phyloP scores from a whole-genome alignment of 1,140 invertebrate species.

The Saxidomus purpurata region DNA sequence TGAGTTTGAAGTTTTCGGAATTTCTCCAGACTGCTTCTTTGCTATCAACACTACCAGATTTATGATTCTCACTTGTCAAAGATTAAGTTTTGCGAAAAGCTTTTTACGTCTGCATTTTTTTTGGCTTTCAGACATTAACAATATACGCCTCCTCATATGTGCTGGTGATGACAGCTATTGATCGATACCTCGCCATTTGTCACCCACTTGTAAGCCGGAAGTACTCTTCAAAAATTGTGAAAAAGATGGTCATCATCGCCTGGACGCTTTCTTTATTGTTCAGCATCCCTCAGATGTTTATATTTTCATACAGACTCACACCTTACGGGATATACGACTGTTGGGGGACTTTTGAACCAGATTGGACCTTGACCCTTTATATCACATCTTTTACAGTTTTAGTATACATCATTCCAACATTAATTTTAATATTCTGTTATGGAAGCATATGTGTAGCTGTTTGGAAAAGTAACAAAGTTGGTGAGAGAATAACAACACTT shows the following conservation, averaged over 20 bases:
- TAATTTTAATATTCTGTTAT: constrained; percentile 86
- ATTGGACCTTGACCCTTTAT: constrained; percentile 71
- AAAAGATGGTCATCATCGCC: constrained; percentile 87
- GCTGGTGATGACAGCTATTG: constrained; percentile 96
- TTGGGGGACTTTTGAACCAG: constrained; percentile 89
- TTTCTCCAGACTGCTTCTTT: too few relatives aligned
- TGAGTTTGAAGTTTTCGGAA: too few relatives aligned
- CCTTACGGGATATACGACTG: constrained; percentile 87
- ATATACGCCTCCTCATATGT: constrained; percentile 98
- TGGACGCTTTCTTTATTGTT: constrained; percentile 89
- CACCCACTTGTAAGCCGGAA: constrained; percentile 83
- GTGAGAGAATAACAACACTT: neutral
- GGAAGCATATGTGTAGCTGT: constrained; percentile 89
- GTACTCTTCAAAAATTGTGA: constrained; percentile 78
- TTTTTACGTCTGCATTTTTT: too few relatives aligned
- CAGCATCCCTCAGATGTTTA: constrained; percentile 89
- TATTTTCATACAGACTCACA: constrained; percentile 72
- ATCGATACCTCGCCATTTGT: constrained; percentile 95
- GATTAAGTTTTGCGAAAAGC: too few relatives aligned
- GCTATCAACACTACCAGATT: too few relatives aligned
- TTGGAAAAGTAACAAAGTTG: constrained; percentile 76
- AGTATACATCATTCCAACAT: constrained; percentile 74
- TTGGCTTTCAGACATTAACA: constrained; percentile 90
- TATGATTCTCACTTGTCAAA: too few relatives aligned
- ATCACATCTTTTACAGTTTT: constrained; percentile 73